Base-by-base conservation (phyloP, 2,113 vertebrate species). In the Sylvietta virens region DNA sequence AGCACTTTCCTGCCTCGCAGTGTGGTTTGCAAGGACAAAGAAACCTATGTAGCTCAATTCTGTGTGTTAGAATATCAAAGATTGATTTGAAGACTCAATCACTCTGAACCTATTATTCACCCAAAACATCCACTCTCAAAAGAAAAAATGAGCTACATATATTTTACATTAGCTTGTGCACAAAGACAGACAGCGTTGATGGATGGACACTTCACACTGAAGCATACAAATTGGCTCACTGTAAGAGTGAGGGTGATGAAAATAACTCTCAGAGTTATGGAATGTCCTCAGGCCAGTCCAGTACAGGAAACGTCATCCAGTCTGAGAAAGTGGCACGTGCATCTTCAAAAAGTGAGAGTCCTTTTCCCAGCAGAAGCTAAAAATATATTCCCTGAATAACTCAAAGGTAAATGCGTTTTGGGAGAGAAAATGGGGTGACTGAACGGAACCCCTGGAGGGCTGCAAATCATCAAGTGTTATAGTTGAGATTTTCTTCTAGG, bases 81-180 rank as follows among this genome's bases (percentile, higher is more conserved):
- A 93, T 5, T 51, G 74, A 85, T 85, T 90, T 85, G 47, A 92
- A 93, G 56, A 94, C 64, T 94, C 83, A 81, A 42, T 86, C 60
- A 50, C 56, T 79, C 35, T 65, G 85, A 87, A 79, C 6, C 47
- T 71, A 85, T 92, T 93, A 92, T 90, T 94, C 74, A 93, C 60
- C 33, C 16, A 92, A 76, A 71, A 42, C 21, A 47, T 82, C 54
- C 2, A 0, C 37, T 83, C 70, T 81, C 50, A 33, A 39, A 73
- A 80, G 58, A 31, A 85, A 81, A 91, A 81, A 64, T n/a, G 56
- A 86, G 64, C 60, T 73, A 61, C 54, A 81, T 89, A 39, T 31
- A 94, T 92, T 92, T 95, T 91, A 89, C 80, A 94, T 78, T 72
- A 91, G 69, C n/a, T 94, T 92, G 37, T 53, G 42, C 64, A 66